Evolutionary conservation across 1,140 invertebrate species (phyloP), one percentile per base, ranked within the genome.

Genomic region (Mercenaria mercenaria): DNA sequence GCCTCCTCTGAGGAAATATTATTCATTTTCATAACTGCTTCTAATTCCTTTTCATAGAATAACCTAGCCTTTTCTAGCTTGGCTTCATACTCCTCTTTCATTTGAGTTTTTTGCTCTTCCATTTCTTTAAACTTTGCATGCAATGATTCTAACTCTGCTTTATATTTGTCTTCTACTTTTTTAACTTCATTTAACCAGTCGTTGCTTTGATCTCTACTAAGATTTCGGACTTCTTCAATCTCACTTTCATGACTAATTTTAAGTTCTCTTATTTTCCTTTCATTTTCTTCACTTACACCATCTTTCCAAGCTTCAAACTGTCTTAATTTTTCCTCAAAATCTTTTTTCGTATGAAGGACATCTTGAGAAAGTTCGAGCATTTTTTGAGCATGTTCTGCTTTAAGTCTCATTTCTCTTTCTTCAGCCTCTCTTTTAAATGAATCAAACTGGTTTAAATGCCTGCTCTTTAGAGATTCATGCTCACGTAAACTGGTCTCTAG

Each of bases 31-130:
- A 89, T 93, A 29, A 95, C 80, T 37, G 92, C 94, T 50, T 95
- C 93, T 11, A 96, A 85, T 88, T 96, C 95, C 77, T 96, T 95
- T 91, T 96, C 94, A 92, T 95, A 95, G 88, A 96, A 95, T 52
- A 94, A 92, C 91, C 95, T 91, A 39, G 95, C 93, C 91, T 96
- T 95, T 37, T 72, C 87, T 26, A 96, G 89, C 82, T 96, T 96
- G 32, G 82, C 84, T 61, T 94, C 94, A 92, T 93, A 95, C n/a
- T 96, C 95, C 52, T 94, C 94, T 74, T 92, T 81, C 32, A 94
- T 69, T 93, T 93, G 91, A 29, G 77, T 43, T 92, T 95, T 95
- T 47, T 95, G 93, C 74, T 59, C 76, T 23, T 92, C 89, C 37
- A 93, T 85, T 34, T 76, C 80, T 39, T 93, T 92, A 84, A 91